These are phyloP conservation scores for Gymnocephalus cernua DNA, from an alignment of 2,113 vertebrate genomes.

Conservation along the genomic window DNA sequence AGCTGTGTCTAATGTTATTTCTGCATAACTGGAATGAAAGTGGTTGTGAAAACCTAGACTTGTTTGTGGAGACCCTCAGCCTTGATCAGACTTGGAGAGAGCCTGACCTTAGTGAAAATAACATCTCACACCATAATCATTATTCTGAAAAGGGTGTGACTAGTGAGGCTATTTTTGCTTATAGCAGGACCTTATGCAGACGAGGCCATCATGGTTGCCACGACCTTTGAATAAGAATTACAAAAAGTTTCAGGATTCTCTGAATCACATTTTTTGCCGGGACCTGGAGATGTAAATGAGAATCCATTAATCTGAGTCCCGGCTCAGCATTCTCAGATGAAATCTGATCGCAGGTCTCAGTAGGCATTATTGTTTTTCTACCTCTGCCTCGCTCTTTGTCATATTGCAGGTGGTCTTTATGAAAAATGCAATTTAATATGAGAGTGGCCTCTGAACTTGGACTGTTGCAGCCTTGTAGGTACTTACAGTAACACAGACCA, in stretches of 20 bases:
- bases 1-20: neutral
- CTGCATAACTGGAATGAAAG: neutral
- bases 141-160: neutral
- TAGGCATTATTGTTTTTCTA: slow-evolving; percentile 9
- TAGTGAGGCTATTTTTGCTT: neutral
- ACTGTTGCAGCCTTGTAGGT: slow-evolving; percentile 17
- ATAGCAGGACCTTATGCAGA: neutral
- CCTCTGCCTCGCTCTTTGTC: slow-evolving; percentile 4
- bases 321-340: neutral
- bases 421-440: slow-evolving; percentile 45
- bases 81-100: neutral
- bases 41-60: neutral
- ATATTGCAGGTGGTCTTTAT: slow-evolving; percentile 22
- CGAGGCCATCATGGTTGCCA: neutral
- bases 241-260: slow-evolving; percentile 3
- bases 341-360: slow-evolving; percentile 10
- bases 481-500: neutral
- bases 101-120: neutral
- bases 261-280: neutral
- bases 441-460: slow-evolving; percentile 27
- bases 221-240: neutral
- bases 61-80: neutral
- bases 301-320: slow-evolving; percentile 23
- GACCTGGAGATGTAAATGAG: slow-evolving; percentile 16
- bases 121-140: neutral